Evolutionary conservation across 1,140 invertebrate species (phyloP).

Genomic region (Caerostris extrusa): DNA sequence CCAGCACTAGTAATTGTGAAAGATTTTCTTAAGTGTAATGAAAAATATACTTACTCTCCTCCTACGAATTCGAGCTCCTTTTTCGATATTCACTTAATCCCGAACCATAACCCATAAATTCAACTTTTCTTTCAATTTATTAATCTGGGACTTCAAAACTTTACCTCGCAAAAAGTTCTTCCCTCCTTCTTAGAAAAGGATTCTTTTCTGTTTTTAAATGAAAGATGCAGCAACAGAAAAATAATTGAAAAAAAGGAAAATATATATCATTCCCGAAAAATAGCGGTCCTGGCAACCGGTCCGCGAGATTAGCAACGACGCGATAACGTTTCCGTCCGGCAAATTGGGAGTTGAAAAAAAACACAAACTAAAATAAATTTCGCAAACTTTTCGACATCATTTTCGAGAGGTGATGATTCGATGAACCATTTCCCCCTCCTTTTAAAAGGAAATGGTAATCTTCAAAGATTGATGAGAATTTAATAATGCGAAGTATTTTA

Average conservation of each 20-base stretch:
- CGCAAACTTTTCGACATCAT: not conserved
- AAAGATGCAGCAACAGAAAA: not conserved
- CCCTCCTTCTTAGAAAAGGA: not conserved
- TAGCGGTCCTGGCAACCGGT: not conserved
- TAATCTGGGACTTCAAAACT: not conserved
- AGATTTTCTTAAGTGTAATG: no score
- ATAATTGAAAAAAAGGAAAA: not conserved
- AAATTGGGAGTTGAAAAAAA: not conserved
- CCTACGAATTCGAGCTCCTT: not conserved
- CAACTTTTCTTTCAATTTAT: not conserved
- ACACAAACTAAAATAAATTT: not conserved
- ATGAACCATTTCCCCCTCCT: not conserved
- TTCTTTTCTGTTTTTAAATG: not conserved
- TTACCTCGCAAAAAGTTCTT: not conserved
- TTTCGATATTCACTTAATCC: not conserved
- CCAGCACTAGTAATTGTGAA: no score
- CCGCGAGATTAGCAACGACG: not conserved
- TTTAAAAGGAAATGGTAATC: not conserved
- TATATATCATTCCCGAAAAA: not conserved
- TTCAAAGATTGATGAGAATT: not conserved
- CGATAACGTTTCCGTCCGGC: not conserved
- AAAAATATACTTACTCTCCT: not conserved
- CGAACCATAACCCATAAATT: not conserved
- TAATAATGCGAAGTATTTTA: not conserved
- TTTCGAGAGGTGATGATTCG: not conserved